Evolutionary conservation across 2,888 invertebrate species (phyloP).

Genomic region (Sinodicranocentrus sp.): DNA sequence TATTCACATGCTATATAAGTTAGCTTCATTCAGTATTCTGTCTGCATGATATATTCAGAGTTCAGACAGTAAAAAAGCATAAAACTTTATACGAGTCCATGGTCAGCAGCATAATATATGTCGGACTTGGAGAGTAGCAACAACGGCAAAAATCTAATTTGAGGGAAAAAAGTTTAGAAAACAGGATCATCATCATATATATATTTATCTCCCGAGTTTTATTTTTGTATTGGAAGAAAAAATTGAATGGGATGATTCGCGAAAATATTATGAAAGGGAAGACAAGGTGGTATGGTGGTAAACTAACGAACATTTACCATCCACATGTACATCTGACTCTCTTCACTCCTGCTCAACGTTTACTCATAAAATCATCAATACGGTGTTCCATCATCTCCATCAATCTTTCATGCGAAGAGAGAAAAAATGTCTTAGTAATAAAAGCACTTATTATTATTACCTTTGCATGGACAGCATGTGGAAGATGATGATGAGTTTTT

Average conservation of each 20-base stretch:
- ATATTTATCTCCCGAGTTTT: not conserved
- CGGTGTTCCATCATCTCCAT: conserved; percentile 14
- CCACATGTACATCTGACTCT: no score
- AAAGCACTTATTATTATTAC: not conserved
- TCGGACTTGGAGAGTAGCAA: not conserved
- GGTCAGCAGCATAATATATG: no score
- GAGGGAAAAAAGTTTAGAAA: not conserved
- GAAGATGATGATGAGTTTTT: not conserved
- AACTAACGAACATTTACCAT: not conserved
- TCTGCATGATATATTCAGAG: no score
- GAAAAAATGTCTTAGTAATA: not conserved
- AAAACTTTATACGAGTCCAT: not conserved
- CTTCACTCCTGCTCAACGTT: conserved; percentile 8
- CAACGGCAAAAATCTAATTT: conserved; percentile 11
- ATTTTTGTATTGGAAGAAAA: not conserved
- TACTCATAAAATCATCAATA: conserved; percentile 14
- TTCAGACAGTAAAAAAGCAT: no score
- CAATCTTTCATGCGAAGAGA: not conserved
- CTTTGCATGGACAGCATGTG: no score
- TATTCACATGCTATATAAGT: no score
- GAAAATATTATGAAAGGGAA: not conserved
- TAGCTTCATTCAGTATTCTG: no score
- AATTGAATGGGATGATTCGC: not conserved
- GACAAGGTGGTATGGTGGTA: not conserved
- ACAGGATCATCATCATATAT: no score